phyloP scores from a whole-genome alignment of 1,140 invertebrate species.

The Brachionus calyciflorus region DNA sequence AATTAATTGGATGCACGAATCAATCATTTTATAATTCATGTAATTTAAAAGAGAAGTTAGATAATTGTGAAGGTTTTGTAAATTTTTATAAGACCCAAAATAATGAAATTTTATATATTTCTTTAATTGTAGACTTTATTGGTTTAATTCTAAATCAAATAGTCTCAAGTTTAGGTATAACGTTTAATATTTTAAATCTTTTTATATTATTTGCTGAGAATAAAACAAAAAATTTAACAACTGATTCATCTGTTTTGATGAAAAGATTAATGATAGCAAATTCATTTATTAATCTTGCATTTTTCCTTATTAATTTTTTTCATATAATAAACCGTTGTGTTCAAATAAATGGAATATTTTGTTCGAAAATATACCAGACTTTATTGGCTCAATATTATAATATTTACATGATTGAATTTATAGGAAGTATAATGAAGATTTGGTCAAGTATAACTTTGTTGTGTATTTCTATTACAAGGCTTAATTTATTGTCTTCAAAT shows the following conservation, averaged over 20 bases:
- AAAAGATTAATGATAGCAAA: not conserved
- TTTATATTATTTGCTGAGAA: no score
- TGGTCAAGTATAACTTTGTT: not conserved
- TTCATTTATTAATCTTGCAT: conserved; percentile 4
- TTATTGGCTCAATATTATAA: not conserved
- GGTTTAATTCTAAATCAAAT: no score
- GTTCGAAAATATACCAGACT: not conserved
- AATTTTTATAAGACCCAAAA: no score
- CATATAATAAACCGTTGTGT: conserved; percentile 10
- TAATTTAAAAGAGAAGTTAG: no score
- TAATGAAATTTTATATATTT: no score
- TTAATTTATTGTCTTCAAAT: not conserved
- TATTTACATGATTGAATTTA: conserved; percentile 4
- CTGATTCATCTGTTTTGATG: not conserved
- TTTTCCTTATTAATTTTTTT: not conserved
- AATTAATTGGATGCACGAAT: no score
- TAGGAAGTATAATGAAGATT: not conserved
- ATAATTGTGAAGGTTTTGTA: no score
- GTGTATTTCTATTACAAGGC: not conserved
- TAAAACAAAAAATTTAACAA: not conserved
- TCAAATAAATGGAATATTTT: conserved; percentile 4
- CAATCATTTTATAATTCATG: no score
- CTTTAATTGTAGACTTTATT: no score
- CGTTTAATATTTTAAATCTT: no score
- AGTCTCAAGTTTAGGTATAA: no score